phyloP scores from a whole-genome alignment of 2,113 vertebrate species.

The Antechinus stuartii region DNA sequence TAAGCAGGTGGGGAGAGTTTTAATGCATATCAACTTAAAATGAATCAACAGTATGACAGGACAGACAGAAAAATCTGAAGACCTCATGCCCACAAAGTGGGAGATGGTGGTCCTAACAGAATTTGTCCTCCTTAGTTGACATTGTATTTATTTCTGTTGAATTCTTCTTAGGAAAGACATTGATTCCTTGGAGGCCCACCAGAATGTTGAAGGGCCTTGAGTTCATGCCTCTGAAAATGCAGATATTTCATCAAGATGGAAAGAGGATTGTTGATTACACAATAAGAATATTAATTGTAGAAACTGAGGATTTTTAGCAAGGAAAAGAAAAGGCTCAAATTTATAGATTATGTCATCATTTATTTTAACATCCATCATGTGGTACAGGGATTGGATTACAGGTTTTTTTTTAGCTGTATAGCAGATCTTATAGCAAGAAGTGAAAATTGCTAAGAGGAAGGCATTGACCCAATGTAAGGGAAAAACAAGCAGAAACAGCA shows the following conservation, averaged over 20 bases:
- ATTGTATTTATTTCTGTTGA: not conserved
- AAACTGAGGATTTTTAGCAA: not conserved
- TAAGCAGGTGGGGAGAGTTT: not conserved
- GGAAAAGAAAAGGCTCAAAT: not conserved
- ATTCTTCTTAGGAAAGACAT: not conserved
- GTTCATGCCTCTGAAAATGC: not conserved
- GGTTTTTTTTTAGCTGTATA: not conserved
- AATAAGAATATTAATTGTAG: not conserved
- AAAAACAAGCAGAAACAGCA: not conserved
- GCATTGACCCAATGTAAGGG: not conserved
- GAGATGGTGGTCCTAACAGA: not conserved
- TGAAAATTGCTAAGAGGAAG: not conserved
- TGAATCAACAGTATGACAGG: not conserved
- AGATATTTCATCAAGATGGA: not conserved
- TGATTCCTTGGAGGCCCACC: not conserved
- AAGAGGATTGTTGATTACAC: not conserved
- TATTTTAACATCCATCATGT: not conserved
- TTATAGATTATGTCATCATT: not conserved
- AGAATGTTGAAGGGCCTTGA: not conserved
- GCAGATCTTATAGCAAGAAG: not conserved
- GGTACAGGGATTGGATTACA: not conserved
- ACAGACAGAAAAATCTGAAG: not conserved
- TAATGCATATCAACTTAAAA: not conserved
- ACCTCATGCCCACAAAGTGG: not conserved
- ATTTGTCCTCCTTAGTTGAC: not conserved